Evolutionary conservation across 2,888 invertebrate genomes (phyloP).

Genomic region (Xestia sexstrigata): DNA sequence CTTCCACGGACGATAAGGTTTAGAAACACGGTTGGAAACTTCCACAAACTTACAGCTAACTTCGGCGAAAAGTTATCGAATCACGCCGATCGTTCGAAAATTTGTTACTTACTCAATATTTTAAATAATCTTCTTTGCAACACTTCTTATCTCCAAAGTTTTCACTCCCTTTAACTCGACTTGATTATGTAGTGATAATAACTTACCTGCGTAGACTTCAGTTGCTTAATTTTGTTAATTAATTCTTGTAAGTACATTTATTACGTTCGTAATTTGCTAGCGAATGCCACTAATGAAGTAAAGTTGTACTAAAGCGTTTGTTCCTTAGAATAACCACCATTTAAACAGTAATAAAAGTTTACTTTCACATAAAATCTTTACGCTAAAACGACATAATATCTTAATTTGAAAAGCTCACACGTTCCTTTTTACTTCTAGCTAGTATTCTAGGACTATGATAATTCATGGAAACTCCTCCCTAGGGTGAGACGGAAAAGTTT

Average conservation of each 20-base stretch:
- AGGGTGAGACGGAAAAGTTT: slow-evolving; percentile 25
- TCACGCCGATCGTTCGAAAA: slow-evolving; percentile 88
- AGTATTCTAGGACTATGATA: slow-evolving; percentile 25
- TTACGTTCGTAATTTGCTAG: slow-evolving; percentile 42
- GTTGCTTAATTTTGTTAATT: slow-evolving; percentile 61
- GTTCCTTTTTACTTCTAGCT: slow-evolving; percentile 32
- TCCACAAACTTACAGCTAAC: slow-evolving; percentile 81
- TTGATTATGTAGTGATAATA: slow-evolving; percentile 67
- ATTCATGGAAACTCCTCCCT: slow-evolving; percentile 25
- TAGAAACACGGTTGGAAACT: slow-evolving; percentile 85
- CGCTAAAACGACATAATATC: not conserved
- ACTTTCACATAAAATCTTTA: slow-evolving; percentile 8
- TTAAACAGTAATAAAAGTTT: slow-evolving; percentile 24
- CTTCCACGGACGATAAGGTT: slow-evolving; percentile 88
- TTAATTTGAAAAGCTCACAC: slow-evolving; percentile 25
- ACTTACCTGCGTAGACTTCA: slow-evolving; percentile 57
- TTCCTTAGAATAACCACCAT: not conserved
- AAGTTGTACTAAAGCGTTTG: slow-evolving; percentile 24
- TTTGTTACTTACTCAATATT: slow-evolving; percentile 88
- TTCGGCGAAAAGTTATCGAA: slow-evolving; percentile 86
- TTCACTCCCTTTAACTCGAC: slow-evolving; percentile 71
- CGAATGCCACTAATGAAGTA: slow-evolving; percentile 24
- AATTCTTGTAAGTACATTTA: slow-evolving; percentile 50
- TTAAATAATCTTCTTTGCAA: slow-evolving; percentile 84
- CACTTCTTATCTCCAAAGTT: slow-evolving; percentile 83